These are phyloP conservation scores for Heliconius hortense DNA, from an alignment of 2,888 invertebrate species.

Conservation along the genomic window DNA sequence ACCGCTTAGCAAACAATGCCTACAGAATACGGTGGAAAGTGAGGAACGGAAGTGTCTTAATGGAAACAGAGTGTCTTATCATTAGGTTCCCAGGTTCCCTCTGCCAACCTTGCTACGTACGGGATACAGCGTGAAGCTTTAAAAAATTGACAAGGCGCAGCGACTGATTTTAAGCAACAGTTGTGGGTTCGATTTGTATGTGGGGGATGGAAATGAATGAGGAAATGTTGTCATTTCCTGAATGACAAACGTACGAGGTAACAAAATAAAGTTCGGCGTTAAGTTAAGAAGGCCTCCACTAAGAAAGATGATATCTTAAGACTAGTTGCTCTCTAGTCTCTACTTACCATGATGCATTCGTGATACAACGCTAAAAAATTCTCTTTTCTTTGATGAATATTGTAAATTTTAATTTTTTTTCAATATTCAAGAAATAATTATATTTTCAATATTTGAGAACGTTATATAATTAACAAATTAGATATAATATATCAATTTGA, in stretches of 20 bases:
- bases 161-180: neutral
- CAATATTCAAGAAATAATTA: neutral
- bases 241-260: too few species aligned
- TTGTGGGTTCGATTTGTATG: neutral
- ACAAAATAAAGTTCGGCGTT: neutral
- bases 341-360: neutral
- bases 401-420: neutral
- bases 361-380: neutral
- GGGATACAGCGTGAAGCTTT: neutral
- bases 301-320: neutral
- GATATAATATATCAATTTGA: neutral
- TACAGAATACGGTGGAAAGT: neutral
- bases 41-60: neutral
- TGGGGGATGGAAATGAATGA: neutral
- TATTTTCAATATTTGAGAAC: neutral
- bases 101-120: neutral
- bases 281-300: neutral
- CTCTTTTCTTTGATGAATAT: neutral
- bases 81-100: neutral
- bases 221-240: neutral
- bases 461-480: slow-evolving; percentile 2
- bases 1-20: neutral
- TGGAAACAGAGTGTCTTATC: neutral
- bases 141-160: neutral
- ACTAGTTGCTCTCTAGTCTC: neutral